Evolutionary conservation across 92 coral and sea anemone species (phyloP).

Genomic region (Heliopora coerulea): DNA sequence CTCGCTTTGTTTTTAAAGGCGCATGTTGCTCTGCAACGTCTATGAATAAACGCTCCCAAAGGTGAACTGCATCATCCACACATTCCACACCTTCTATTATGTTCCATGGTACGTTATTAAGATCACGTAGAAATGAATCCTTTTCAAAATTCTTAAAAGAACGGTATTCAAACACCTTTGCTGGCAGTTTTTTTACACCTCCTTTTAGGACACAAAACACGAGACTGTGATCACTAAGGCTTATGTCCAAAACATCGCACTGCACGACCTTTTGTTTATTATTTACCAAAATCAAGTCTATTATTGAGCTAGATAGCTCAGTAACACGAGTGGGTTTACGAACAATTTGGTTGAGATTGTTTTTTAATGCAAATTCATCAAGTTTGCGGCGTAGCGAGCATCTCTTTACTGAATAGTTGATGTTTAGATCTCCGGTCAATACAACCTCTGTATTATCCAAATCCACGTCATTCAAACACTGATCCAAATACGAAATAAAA

Average conservation of each 20-base stretch:
- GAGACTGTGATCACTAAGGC: conserved; percentile 40
- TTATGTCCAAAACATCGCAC: conserved; percentile 8
- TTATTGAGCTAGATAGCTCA: conserved; percentile 8
- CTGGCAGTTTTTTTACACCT: conserved; percentile 17
- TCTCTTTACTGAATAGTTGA: neutral
- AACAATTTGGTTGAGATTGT: conserved; percentile 37
- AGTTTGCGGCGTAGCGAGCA: conserved; percentile 15
- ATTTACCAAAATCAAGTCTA: conserved; percentile 40
- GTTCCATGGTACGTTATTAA: conserved; percentile 26
- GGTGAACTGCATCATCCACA: conserved; percentile 35
- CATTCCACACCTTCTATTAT: neutral
- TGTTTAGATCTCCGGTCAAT: conserved; percentile 15
- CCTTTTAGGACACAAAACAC: too few species aligned
- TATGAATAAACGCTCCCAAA: conserved; percentile 24
- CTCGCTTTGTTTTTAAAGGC: conserved; percentile 35
- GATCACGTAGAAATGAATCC: neutral
- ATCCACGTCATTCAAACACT: neutral
- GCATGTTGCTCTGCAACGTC: conserved; percentile 34
- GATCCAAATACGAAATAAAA: neutral
- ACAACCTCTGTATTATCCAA: conserved; percentile 1
- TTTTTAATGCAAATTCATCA: conserved; percentile 4
- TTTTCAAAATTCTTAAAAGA: conserved; percentile 19
- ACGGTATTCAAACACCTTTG: conserved; percentile 18
- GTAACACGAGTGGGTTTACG: conserved; percentile 32
- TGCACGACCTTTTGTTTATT: conserved; percentile 14